Percentiles rank a stretch among this genome's conserved stretches.
Conservation (phyloP, 2,888 invertebrate species). For the Nesidiocoris tenuis region DNA sequence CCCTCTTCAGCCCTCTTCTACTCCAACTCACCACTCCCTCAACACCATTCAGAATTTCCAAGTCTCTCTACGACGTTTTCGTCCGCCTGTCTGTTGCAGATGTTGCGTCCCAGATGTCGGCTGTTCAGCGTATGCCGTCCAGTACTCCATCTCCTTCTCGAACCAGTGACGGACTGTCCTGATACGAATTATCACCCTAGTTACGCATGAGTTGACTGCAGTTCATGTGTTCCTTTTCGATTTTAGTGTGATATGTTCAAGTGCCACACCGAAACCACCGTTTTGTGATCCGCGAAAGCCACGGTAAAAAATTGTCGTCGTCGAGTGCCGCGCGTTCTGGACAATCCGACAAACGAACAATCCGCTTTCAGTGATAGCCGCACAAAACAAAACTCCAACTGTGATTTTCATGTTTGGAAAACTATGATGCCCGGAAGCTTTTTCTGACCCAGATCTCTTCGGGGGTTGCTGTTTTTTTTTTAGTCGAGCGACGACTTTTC, state of each 20-base stretch:
- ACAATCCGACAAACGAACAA: not conserved
- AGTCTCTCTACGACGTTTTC: too few relatives aligned
- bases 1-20: too few relatives aligned
- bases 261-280: conserved; percentile 21
- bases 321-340: not conserved
- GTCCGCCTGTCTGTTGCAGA: conserved; percentile 21
- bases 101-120: conserved; percentile 33
- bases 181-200: conserved; percentile 23
- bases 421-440: too few relatives aligned
- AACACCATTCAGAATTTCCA: too few relatives aligned
- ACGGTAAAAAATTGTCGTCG: not conserved
- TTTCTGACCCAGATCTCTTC: too few relatives aligned
- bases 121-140: conserved; percentile 29
- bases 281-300: not conserved
- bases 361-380: not conserved
- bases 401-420: not conserved
- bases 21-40: too few relatives aligned
- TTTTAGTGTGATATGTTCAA: conserved; percentile 31
- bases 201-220: conserved; percentile 27
- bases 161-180: conserved; percentile 27
- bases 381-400: not conserved
- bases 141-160: conserved; percentile 33
- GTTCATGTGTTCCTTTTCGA: not conserved
- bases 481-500: too few relatives aligned
- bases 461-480: too few relatives aligned